phyloP scores from a whole-genome alignment of 2,797 vertebrate genomes.

The Chaunax sp. region DNA sequence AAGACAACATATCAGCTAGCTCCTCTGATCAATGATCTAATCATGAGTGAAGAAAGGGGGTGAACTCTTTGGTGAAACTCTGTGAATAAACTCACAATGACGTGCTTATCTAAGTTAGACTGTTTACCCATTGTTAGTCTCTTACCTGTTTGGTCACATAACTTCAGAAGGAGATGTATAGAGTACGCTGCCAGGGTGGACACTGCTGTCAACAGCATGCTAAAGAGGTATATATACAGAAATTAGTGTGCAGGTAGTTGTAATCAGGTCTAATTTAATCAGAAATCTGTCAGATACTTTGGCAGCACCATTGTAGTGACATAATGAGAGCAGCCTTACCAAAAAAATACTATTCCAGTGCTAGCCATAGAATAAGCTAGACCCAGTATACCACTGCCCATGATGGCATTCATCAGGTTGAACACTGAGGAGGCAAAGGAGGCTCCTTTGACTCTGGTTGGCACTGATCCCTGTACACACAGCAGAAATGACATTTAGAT shows the following conservation, averaged over 20 bases:
- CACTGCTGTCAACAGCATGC: slow-evolving; percentile 90
- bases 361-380: slow-evolving; percentile 93
- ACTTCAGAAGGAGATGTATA: slow-evolving; percentile 91
- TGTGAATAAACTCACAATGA: slow-evolving; percentile 5
- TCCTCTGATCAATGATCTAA: slow-evolving; percentile 30
- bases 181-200: slow-evolving; percentile 90
- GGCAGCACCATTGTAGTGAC: slow-evolving; percentile 1
- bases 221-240: slow-evolving; percentile 57
- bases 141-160: slow-evolving; percentile 96
- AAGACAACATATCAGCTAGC: neutral
- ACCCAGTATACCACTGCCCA: slow-evolving; percentile 95
- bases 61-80: neutral
- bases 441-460: slow-evolving; percentile 69
- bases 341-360: slow-evolving; percentile 92
- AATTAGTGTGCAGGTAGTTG: neutral
- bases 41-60: slow-evolving; percentile 3
- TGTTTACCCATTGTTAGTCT: neutral
- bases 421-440: slow-evolving; percentile 92
- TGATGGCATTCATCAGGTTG: slow-evolving; percentile 96
- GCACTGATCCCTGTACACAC: slow-evolving; percentile 48
- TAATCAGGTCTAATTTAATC: neutral
- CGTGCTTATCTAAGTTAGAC: slow-evolving; percentile 13
- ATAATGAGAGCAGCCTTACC: slow-evolving; percentile 78
- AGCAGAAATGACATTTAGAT: slow-evolving; percentile 25
- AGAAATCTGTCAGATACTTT: neutral